These are phyloP conservation scores for Hyperoodon ampullatus DNA, from an alignment of 2,113 vertebrate species.

Conservation along the genomic window DNA sequence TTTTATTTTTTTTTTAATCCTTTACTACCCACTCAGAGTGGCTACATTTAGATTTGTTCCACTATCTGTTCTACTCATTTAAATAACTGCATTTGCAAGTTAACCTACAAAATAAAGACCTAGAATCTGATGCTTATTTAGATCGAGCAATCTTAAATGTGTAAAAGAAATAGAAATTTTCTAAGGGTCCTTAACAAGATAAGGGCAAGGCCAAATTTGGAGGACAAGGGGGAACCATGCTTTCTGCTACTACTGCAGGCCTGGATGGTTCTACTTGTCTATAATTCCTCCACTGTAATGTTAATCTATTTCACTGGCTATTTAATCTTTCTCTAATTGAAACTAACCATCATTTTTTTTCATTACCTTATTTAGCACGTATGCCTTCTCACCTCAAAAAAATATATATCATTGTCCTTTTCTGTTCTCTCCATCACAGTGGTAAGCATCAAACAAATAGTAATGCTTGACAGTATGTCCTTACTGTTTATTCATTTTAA, in stretches of 20 bases:
- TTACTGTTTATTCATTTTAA: neutral
- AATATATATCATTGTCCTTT: neutral
- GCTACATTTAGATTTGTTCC: conserved; percentile 49
- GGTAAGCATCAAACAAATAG: neutral
- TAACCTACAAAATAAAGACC: conserved; percentile 16
- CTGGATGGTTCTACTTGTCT: neutral
- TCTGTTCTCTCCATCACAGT: neutral
- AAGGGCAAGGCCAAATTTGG: neutral
- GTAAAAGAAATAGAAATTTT: neutral
- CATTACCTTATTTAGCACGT: neutral
- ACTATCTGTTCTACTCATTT: conserved; percentile 8
- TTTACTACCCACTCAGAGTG: neutral
- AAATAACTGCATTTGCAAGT: neutral
- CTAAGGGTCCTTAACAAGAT: neutral
- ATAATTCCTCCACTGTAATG: neutral
- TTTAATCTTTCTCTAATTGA: neutral
- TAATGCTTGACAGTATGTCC: neutral
- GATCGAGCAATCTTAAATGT: neutral
- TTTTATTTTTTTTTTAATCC: neutral
- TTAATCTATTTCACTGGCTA: neutral
- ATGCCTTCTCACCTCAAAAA: neutral
- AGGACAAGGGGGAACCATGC: neutral
- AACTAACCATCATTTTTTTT: neutral
- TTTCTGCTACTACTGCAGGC: neutral
- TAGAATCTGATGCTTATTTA: neutral